Evolutionary conservation across 2,113 vertebrate species (phyloP).

Genomic region (Lamprotornis superbus): DNA sequence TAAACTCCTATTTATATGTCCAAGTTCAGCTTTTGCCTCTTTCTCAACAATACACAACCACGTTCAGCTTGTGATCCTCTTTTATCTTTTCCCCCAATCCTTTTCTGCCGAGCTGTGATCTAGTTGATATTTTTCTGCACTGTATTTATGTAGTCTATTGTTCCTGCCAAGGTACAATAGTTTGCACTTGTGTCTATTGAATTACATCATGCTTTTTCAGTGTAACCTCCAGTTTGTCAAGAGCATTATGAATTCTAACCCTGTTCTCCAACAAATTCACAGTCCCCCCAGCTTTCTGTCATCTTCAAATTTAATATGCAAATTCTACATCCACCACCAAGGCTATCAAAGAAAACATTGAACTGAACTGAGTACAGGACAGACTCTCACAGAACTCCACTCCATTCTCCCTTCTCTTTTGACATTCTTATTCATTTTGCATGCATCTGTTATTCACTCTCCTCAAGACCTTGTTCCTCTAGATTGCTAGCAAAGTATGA

Average conservation of each 20-base stretch:
- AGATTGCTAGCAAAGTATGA: neutral
- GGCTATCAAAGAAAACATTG: neutral
- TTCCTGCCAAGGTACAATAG: constrained; percentile 19
- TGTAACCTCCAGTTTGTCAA: neutral
- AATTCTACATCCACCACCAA: neutral
- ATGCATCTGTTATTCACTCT: neutral
- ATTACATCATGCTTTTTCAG: constrained; percentile 23
- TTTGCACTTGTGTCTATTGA: constrained; percentile 19
- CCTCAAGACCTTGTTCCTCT: neutral
- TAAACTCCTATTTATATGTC: constrained; percentile 52
- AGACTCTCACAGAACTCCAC: neutral
- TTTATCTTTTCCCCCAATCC: constrained; percentile 10
- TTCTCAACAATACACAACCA: constrained; percentile 30
- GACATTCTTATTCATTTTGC: neutral
- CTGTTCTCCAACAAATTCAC: neutral
- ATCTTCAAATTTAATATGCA: constrained; percentile 13
- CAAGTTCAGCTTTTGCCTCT: constrained; percentile 32
- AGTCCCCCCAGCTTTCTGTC: neutral
- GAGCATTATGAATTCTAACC: constrained; percentile 17
- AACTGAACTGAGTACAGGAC: neutral
- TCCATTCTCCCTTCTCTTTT: neutral
- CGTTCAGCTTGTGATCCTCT: constrained; percentile 35
- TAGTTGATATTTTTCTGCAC: constrained; percentile 39
- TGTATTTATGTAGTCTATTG: constrained; percentile 21
- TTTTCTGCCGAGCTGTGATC: constrained; percentile 31